Percentiles rank a stretch among this genome's conserved stretches.
Evolutionary conservation across 2,797 vertebrate genomes (phyloP).

Genomic region (Melanotaenia maccullochi): DNA sequence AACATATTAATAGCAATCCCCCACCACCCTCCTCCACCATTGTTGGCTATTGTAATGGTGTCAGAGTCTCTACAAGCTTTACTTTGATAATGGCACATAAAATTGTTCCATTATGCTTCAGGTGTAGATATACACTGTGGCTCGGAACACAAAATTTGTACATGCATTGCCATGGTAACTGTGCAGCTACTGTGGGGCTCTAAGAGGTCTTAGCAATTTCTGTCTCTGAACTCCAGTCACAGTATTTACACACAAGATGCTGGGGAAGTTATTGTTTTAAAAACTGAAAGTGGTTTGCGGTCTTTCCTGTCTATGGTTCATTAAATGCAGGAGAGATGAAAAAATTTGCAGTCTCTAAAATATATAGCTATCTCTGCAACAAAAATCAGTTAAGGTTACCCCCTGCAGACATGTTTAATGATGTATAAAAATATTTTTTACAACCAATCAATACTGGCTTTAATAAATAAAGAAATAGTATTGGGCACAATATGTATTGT

Average conservation of each 20-base stretch:
- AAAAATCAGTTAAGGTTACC: too few relatives aligned
- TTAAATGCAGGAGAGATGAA: background rate
- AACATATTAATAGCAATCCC: conserved; percentile 17
- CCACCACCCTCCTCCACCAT: background rate
- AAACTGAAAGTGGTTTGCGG: background rate
- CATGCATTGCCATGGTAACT: conserved; percentile 38
- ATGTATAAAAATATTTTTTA: too few relatives aligned
- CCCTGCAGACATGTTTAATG: too few relatives aligned
- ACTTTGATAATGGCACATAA: conserved; percentile 33
- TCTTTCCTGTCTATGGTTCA: background rate
- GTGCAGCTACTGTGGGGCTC: background rate
- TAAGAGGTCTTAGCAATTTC: conserved; percentile 2
- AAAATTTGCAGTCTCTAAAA: background rate
- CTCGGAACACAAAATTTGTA: conserved; percentile 16
- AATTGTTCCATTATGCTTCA: conserved; percentile 22
- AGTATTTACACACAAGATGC: background rate
- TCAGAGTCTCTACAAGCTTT: conserved; percentile 22
- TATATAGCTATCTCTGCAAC: background rate
- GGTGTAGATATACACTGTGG: conserved; percentile 16
- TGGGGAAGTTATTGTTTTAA: background rate
- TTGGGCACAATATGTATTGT: too few relatives aligned
- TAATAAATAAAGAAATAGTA: too few relatives aligned
- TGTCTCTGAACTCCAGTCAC: background rate
- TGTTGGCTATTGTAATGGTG: conserved; percentile 9
- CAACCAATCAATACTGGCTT: too few relatives aligned